phyloP scores from a whole-genome alignment of 2,888 invertebrate species.

The Pammene fasciana region DNA sequence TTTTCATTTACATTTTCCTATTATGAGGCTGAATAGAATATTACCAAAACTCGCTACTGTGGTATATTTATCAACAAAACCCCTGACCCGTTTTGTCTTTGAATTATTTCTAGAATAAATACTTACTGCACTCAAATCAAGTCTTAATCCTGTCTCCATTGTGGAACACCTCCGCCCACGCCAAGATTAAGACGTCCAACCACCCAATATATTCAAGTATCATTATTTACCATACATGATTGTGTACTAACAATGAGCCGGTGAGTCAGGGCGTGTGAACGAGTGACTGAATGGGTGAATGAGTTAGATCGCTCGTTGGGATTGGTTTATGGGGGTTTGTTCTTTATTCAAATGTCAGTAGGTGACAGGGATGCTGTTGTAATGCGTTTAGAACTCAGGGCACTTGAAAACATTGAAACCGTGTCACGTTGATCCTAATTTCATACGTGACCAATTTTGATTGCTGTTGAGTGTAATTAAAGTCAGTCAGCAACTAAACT shows the following conservation, averaged over 20 bases:
- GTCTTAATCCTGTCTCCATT: conserved; percentile 12
- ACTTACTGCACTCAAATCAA: too few relatives aligned
- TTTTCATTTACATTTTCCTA: too few relatives aligned
- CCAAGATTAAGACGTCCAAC: conserved; percentile 48
- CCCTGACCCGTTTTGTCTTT: too few relatives aligned
- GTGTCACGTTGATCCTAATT: too few relatives aligned
- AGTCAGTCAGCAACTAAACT: too few relatives aligned
- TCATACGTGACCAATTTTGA: too few relatives aligned
- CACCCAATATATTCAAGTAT: conserved; percentile 43
- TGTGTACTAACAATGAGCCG: conserved; percentile 40
- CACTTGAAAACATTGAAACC: neutral
- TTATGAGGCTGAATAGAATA: too few relatives aligned
- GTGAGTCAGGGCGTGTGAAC: conserved; percentile 46
- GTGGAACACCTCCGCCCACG: conserved; percentile 35
- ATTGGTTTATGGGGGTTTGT: conserved; percentile 39
- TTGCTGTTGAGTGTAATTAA: neutral
- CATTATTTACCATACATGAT: conserved; percentile 47
- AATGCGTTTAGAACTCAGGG: neutral
- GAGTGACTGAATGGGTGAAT: conserved; percentile 34
- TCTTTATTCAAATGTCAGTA: conserved; percentile 36
- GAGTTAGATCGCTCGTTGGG: conserved; percentile 43
- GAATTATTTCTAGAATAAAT: too few relatives aligned
- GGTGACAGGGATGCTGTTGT: conserved; percentile 12
- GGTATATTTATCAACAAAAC: too few relatives aligned
- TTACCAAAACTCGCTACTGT: too few relatives aligned